phyloP scores from a whole-genome alignment of 2,113 vertebrate genomes.

The Gymnobelideus leadbeateri region DNA sequence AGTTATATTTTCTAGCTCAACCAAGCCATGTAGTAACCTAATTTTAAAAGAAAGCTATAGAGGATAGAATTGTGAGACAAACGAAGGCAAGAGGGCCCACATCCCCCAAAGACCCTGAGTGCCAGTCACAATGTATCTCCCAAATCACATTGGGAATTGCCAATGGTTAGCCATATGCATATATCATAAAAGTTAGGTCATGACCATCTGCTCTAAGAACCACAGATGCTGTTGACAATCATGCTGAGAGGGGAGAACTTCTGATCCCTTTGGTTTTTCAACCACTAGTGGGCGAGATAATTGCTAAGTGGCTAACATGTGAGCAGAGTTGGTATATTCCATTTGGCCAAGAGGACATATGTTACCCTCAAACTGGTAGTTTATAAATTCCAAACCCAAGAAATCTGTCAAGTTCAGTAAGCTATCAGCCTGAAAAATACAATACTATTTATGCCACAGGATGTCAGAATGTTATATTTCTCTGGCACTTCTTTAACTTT shows the following conservation, averaged over 20 bases:
- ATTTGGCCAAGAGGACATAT: constrained; percentile 48
- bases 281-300: constrained; percentile 35
- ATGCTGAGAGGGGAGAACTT: constrained; percentile 50
- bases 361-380: constrained; percentile 1
- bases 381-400: constrained; percentile 46
- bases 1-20: not conserved
- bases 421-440: constrained; percentile 67
- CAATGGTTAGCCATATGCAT: not conserved
- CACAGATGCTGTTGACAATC: constrained; percentile 24
- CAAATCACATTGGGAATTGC: not conserved
- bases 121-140: not conserved
- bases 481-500: constrained; percentile 24
- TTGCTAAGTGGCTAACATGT: constrained; percentile 66
- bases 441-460: not conserved
- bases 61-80: not conserved
- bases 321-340: constrained; percentile 65
- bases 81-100: not conserved
- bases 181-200: not conserved
- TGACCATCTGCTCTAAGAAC: constrained; percentile 28
- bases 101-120: not conserved
- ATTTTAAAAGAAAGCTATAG: not conserved
- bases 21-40: not conserved
- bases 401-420: constrained; percentile 66
- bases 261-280: constrained; percentile 63
- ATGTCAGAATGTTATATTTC: constrained; percentile 49